A percentile compares a stretch with the other conserved stretches of the same genome.
phyloP scores from a whole-genome alignment of 2,888 invertebrate species.

The Campopleginae sp. region DNA sequence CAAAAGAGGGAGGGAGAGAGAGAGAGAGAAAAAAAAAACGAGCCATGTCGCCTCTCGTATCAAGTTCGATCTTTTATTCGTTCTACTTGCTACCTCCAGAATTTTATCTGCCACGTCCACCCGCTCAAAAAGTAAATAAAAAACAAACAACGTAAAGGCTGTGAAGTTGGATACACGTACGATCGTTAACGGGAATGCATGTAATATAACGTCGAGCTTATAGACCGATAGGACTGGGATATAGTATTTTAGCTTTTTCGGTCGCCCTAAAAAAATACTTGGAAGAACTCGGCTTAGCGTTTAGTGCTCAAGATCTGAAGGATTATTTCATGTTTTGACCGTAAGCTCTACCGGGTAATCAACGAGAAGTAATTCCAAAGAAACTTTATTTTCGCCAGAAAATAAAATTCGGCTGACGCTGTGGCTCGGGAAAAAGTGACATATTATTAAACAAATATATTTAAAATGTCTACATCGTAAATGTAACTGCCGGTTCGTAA shows the following conservation, averaged over 20 bases:
- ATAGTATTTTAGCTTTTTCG: neutral
- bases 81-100: slow-evolving; percentile 14
- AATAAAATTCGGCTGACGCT: neutral
- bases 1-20: neutral
- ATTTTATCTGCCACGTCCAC: slow-evolving; percentile 28
- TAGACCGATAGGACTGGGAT: slow-evolving; percentile 1
- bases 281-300: neutral
- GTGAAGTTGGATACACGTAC: slow-evolving; percentile 8
- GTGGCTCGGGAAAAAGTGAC: neutral
- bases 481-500: neutral
- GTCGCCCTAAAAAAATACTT: slow-evolving; percentile 10
- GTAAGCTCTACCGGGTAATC: neutral
- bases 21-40: neutral
- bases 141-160: slow-evolving; percentile 40
- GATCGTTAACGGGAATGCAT: slow-evolving; percentile 28
- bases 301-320: neutral
- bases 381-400: no score
- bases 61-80: slow-evolving; percentile 25
- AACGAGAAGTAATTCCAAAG: neutral
- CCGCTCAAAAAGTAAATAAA: slow-evolving; percentile 29
- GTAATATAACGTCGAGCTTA: slow-evolving; percentile 22
- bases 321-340: neutral
- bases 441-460: neutral
- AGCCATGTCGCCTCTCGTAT: slow-evolving; percentile 27
- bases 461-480: neutral